Evolutionary conservation across 2,797 vertebrate species (phyloP).

Genomic region (Gallinago nigripennis): DNA sequence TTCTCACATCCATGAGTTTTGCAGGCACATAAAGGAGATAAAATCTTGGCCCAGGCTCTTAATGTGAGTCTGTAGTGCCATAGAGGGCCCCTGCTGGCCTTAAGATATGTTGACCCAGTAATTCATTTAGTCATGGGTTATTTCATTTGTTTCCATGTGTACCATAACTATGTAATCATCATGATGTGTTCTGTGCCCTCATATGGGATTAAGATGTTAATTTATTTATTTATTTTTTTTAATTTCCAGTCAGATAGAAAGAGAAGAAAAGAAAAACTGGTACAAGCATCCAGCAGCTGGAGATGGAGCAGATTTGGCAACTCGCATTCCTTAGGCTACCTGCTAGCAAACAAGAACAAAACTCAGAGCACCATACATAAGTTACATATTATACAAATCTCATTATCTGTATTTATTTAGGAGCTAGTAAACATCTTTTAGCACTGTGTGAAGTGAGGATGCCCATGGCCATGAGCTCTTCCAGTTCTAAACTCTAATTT

Average conservation of each 20-base stretch:
- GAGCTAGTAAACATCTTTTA: conserved; percentile 33
- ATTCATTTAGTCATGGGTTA: background rate
- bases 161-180: background rate
- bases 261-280: background rate
- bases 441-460: conserved; percentile 12
- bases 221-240: too few species aligned
- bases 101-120: background rate
- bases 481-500: conserved; percentile 12
- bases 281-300: background rate
- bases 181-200: background rate
- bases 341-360: conserved; percentile 19
- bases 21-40: background rate
- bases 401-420: conserved; percentile 54
- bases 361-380: background rate
- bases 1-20: background rate
- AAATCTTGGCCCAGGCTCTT: background rate
- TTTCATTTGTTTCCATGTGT: background rate
- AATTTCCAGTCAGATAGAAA: background rate
- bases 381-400: background rate
- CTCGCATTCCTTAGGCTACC: conserved; percentile 12
- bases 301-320: background rate
- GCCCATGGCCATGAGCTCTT: background rate
- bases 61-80: background rate
- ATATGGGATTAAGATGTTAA: background rate
- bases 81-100: background rate